Evolutionary conservation across 2,797 vertebrate species (phyloP).

Genomic region (Benthosema pterotum): DNA sequence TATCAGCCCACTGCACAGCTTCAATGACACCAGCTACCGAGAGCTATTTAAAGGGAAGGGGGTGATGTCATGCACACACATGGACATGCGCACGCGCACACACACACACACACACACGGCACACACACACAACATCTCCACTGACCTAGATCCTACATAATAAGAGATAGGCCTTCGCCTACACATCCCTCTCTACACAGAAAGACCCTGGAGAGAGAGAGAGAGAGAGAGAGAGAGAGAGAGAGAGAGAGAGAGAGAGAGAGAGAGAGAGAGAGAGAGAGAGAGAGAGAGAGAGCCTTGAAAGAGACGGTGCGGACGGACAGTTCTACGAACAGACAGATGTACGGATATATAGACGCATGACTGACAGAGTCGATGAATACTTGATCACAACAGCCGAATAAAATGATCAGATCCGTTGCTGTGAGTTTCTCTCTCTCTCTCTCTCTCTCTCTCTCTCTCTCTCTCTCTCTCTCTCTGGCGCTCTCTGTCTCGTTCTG

Average conservation of each 20-base stretch:
- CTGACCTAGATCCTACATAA: slow-evolving; percentile 73
- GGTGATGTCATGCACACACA: slow-evolving; percentile 64
- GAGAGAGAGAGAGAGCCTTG: too few species aligned
- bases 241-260: too few species aligned
- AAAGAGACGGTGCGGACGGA: neutral
- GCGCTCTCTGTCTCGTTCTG: slow-evolving; percentile 19
- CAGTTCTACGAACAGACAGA: too few species aligned
- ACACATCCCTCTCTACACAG: slow-evolving; percentile 54
- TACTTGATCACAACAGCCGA: slow-evolving; percentile 5
- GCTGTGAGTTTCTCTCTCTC: neutral
- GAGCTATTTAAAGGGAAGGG: slow-evolving; percentile 67
- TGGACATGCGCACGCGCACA: slow-evolving; percentile 15
- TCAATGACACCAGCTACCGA: slow-evolving; percentile 57
- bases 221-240: slow-evolving; percentile 20
- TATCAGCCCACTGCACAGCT: slow-evolving; percentile 46
- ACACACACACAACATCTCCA: slow-evolving; percentile 28
- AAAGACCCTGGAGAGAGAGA: slow-evolving; percentile 51
- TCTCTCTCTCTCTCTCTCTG: neutral
- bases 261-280: too few species aligned
- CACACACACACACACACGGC: slow-evolving; percentile 19
- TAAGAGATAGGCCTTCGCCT: slow-evolving; percentile 45
- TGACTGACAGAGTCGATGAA: slow-evolving; percentile 1
- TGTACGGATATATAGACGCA: neutral
- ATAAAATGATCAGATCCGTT: neutral
- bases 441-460: slow-evolving; percentile 31